Base-by-base conservation (phyloP, 2,797 vertebrate genomes). In the Myoxocephalus aenaeus region DNA sequence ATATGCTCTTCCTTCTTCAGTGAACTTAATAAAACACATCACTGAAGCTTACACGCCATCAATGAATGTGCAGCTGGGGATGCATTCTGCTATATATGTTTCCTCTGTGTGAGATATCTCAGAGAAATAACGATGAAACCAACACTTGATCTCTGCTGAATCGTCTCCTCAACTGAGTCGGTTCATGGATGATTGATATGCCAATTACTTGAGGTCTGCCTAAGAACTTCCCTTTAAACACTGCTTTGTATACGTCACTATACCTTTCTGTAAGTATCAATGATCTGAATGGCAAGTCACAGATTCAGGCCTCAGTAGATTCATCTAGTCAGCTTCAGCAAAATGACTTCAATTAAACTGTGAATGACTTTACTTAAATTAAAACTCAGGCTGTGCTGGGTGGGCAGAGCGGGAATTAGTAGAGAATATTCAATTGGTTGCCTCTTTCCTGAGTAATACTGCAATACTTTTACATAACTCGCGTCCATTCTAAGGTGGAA, bases 21-120 rank as follows among this genome's bases (percentile, higher is more conserved):
- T 88, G 81, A 92, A 86, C 83, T 87, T 89, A 92, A 93, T 93
- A 90, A 92, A 92, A 87, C 70, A 73, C 75, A 86, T 90, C 85
- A 74, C 72, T 65, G 71, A 68, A 69, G 82, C 80, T 81, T 75
- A 69, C 71, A 79, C 29, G 25, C 70, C 86, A 82, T 84, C 84
- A 82, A 36, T 83, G 81, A 81, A 87, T 77, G 80, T 81, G 84
- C 80, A 84, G 70, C 81, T 77, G 67, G 68, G 81, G 82, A 90
- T 70, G 64, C 75, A 86, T 89, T 84, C 61, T 69, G 73, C 77
- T 87, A 87, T 86, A 84, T 89, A 88, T 38, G 0, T 90, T 89
- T 86, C 88, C 86, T 87, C 71, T 68, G 83, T 80, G 83, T 76
- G 85, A 82, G 85, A 91, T 91, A 86, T 87, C 79, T 86, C 65